These are phyloP conservation scores for Cisticola juncidis DNA, from an alignment of 2,113 vertebrate species.

Conservation along the genomic window DNA sequence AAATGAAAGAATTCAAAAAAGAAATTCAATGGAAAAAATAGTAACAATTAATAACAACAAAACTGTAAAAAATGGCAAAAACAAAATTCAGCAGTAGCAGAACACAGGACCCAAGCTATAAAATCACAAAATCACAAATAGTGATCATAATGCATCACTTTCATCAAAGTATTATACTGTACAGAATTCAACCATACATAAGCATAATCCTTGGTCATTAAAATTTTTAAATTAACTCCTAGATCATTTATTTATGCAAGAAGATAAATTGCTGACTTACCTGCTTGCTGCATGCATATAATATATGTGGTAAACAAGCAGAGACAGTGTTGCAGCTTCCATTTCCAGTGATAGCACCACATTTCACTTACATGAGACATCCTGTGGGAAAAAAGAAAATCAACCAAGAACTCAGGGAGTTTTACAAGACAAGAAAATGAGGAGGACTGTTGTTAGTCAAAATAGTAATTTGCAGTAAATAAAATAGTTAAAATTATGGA, in stretches of 20 bases:
- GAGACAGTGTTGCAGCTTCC: constrained; percentile 78
- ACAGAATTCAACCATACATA: not conserved
- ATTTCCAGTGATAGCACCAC: constrained; percentile 80
- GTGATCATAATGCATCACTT: not conserved
- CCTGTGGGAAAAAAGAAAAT: constrained; percentile 67
- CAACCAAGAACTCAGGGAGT: not conserved
- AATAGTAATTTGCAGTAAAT: not conserved
- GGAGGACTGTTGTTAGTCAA: not conserved
- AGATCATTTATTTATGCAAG: not conserved
- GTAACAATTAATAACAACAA: not conserved
- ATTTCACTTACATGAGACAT: constrained; percentile 72
- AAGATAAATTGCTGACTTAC: constrained; percentile 70
- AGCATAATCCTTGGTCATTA: not conserved
- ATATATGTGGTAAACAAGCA: constrained; percentile 65
- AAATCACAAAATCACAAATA: not conserved
- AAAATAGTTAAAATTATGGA: not conserved
- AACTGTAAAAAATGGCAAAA: not conserved
- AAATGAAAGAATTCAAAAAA: not conserved
- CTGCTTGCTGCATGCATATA: constrained; percentile 68
- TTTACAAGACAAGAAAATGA: not conserved
- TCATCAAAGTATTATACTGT: not conserved
- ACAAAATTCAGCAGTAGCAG: not conserved
- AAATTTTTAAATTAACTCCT: not conserved
- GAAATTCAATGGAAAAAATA: not conserved
- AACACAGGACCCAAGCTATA: not conserved